Conservation (phyloP, 2,113 vertebrate species). For the Pampusana beccarii region DNA sequence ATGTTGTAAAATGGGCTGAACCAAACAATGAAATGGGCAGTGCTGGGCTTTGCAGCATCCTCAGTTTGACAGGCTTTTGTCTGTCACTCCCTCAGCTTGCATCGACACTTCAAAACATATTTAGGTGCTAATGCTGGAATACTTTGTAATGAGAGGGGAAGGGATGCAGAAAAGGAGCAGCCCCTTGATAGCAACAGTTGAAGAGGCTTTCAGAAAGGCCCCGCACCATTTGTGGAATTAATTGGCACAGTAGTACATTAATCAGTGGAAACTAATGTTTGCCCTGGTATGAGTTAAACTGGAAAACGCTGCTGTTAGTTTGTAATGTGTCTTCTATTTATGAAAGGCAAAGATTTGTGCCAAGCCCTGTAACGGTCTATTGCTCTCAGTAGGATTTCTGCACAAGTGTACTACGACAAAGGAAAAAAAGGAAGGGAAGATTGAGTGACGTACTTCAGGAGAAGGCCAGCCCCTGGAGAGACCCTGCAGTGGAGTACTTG, state of each 20-base stretch:
- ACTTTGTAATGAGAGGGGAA: neutral
- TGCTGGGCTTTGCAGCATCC: neutral
- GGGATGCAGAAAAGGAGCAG: slow-evolving; percentile 5
- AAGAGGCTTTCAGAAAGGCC: slow-evolving; percentile 25
- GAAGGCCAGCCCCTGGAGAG: slow-evolving; percentile 91
- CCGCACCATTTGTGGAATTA: neutral
- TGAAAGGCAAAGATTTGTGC: slow-evolving; percentile 25
- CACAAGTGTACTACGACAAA: slow-evolving; percentile 64
- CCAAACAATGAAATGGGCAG: slow-evolving; percentile 13
- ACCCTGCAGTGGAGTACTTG: slow-evolving; percentile 91
- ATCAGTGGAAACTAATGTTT: slow-evolving; percentile 25
- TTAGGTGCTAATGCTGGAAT: neutral
- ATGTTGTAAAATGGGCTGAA: neutral
- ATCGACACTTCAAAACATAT: neutral
- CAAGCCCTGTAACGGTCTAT: slow-evolving; percentile 12
- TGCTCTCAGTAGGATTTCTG: slow-evolving; percentile 59
- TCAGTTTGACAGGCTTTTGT: neutral
- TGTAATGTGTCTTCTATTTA: slow-evolving; percentile 12
- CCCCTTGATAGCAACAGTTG: neutral
- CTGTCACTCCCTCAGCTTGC: neutral
- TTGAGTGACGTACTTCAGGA: slow-evolving; percentile 90
- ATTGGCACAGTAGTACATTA: slow-evolving; percentile 8
- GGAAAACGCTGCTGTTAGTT: slow-evolving; percentile 28
- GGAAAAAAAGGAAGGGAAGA: slow-evolving; percentile 72
- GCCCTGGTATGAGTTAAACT: neutral